Evolutionary conservation across 2,888 invertebrate species (phyloP).

Genomic region (Scaptodrosophila latifasciaeformis): DNA sequence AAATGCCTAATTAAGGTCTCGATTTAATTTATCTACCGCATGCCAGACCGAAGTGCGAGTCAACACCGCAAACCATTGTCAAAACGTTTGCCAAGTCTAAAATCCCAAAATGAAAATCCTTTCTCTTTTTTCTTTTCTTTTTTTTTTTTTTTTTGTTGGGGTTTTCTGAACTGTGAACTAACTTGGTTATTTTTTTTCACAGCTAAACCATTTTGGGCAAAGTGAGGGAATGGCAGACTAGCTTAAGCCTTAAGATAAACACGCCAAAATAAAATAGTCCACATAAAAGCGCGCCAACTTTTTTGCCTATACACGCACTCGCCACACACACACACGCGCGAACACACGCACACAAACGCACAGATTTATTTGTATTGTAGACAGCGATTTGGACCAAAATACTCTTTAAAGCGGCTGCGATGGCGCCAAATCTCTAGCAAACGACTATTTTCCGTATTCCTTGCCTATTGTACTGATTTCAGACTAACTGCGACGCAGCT

Average conservation of each 20-base stretch:
- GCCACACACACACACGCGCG: background rate
- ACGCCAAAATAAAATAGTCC: constrained; percentile 29
- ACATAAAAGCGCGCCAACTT: constrained; percentile 63
- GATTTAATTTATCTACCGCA: constrained; percentile 44
- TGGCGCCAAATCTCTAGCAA: constrained; percentile 61
- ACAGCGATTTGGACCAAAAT: constrained; percentile 13
- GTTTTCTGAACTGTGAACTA: too few relatives aligned
- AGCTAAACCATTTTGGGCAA: constrained; percentile 8
- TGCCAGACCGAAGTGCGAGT: constrained; percentile 44
- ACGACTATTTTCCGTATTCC: constrained; percentile 13
- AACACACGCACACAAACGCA: constrained; percentile 4
- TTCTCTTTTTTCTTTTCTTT: too few relatives aligned
- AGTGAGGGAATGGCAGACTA: constrained; percentile 9
- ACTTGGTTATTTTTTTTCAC: constrained; percentile 16
- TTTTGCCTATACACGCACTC: constrained; percentile 15
- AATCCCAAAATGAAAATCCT: constrained; percentile 7
- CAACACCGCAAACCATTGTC: constrained; percentile 36
- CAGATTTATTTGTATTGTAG: background rate
- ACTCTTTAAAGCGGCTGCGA: constrained; percentile 53
- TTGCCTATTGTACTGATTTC: constrained; percentile 21
- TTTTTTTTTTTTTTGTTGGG: too few relatives aligned
- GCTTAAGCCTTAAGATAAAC: constrained; percentile 38
- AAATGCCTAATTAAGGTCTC: constrained; percentile 56
- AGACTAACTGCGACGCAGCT: constrained; percentile 27
- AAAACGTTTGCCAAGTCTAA: background rate